Evolutionary conservation across 2,888 invertebrate species (phyloP).

Genomic region (Hoplodrina blanda): DNA sequence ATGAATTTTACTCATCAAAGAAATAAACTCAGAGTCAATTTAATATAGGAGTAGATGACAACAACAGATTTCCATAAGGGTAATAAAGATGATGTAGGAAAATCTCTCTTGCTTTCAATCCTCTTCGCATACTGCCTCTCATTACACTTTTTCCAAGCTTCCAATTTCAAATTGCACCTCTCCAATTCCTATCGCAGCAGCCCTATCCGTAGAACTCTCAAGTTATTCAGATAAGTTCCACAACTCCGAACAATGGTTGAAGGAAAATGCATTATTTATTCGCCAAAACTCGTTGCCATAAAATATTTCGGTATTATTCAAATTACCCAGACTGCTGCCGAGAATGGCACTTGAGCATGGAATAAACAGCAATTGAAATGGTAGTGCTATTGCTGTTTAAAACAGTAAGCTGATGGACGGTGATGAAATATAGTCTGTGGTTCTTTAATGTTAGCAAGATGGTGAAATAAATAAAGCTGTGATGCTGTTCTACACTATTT

Average conservation of each 20-base stretch:
- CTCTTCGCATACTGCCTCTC: background rate
- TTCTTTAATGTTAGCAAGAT: background rate
- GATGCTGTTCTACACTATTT: background rate
- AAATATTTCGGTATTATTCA: conserved; percentile 53
- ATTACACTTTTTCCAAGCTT: no score
- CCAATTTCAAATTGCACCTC: background rate
- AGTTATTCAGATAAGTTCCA: conserved; percentile 51
- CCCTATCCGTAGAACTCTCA: conserved; percentile 20
- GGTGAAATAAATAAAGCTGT: background rate
- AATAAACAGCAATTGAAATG: conserved; percentile 34
- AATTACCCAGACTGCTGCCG: conserved; percentile 31
- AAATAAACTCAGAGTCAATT: no score
- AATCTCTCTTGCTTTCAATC: background rate
- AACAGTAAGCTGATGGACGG: background rate
- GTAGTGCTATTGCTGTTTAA: conserved; percentile 11
- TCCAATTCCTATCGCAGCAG: background rate
- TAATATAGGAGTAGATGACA: no score
- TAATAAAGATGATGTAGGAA: no score
- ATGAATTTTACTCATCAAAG: no score
- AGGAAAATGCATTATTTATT: conserved; percentile 55
- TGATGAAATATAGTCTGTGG: background rate
- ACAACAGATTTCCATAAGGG: no score
- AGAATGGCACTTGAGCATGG: conserved; percentile 19
- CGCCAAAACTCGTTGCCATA: conserved; percentile 37
- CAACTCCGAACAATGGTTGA: conserved; percentile 42